Base-by-base conservation (phyloP, 2,888 invertebrate species). In the Eupelmus urozonus region DNA sequence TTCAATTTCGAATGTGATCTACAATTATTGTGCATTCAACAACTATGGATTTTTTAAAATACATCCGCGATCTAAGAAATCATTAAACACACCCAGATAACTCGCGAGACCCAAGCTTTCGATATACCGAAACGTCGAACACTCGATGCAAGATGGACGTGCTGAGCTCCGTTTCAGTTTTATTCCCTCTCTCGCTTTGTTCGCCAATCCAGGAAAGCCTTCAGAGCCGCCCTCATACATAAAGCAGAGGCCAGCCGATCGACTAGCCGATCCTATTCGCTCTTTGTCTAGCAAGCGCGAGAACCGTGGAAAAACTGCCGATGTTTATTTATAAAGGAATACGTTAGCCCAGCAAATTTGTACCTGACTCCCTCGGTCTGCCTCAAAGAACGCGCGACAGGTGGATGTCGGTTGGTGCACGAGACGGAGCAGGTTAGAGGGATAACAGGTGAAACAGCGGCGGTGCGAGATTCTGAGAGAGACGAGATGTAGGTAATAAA, bases 301-400 rank as follows among this genome's bases (percentile, higher is more conserved):
- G n/a, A n/a, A 5, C 34, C 34, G 9, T 3, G 34, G 34, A 34
- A 34, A 34, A 34, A 34, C 34, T 1, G 53, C 34, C 51, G 16
- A 65, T 76, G 27, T 76, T 71, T 76, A 76, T 76, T 76, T 76
- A 76, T 71, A 65, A 59, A 49, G 40, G 71, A 51, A 40, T 25
- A 20, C 23, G 65, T 20, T 18, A 18, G n/a, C 20, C 29, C 29
- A 27, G 40, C 70, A 49, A 76, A 76, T 76, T 76, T 57, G 70
- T 62, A 49, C 53, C 5, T n/a, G 27, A 40, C 9, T 25, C 51
- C 51, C 1, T 57, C 4, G 3, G 4, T 45, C 2, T 60, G 2
- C 2, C 13, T 51, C 51, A 16, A 16, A 16, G 45, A 16, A 11
- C 0, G 23, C 42, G 45, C 13, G 3, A 62, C 11, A 45, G 60